These are phyloP conservation scores for Myzus persicae DNA, from an alignment of 1,140 invertebrate genomes.

Conservation along the genomic window DNA sequence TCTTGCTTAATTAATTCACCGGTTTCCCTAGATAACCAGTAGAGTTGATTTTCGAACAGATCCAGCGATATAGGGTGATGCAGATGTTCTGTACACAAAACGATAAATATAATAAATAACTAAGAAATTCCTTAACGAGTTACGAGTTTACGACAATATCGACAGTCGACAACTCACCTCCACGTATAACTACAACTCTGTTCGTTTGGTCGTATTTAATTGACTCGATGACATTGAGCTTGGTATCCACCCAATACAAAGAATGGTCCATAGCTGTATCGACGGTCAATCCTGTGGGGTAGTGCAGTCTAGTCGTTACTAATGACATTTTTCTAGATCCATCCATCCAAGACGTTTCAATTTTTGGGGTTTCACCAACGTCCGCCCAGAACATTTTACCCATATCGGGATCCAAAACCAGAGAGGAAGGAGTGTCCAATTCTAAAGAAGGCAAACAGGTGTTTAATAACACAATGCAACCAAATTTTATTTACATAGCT, in stretches of 20 bases:
- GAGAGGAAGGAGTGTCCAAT: conserved; percentile 82
- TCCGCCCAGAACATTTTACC: conserved; percentile 92
- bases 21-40: conserved; percentile 85
- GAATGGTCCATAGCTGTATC: conserved; percentile 89
- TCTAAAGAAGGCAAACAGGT: conserved; percentile 65
- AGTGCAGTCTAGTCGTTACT: conserved; percentile 79
- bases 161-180: conserved; percentile 64
- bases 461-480: not conserved
- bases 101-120: conserved; percentile 52
- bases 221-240: conserved; percentile 90
- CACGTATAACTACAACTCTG: conserved; percentile 76
- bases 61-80: conserved; percentile 87
- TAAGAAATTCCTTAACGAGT: not conserved
- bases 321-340: conserved; percentile 83
- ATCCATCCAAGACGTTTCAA: conserved; percentile 95
- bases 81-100: conserved; percentile 68
- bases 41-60: conserved; percentile 90
- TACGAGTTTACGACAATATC: not conserved
- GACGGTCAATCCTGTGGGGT: conserved; percentile 87
- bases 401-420: conserved; percentile 85
- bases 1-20: conserved; percentile 88
- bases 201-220: conserved; percentile 85
- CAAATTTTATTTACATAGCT: not conserved
- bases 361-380: conserved; percentile 81
- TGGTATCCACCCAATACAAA: conserved; percentile 95